Percentiles rank a stretch among this genome's conserved stretches.
Evolutionary conservation across 2,797 vertebrate species (phyloP).

Genomic region (Syncerus caffer): DNA sequence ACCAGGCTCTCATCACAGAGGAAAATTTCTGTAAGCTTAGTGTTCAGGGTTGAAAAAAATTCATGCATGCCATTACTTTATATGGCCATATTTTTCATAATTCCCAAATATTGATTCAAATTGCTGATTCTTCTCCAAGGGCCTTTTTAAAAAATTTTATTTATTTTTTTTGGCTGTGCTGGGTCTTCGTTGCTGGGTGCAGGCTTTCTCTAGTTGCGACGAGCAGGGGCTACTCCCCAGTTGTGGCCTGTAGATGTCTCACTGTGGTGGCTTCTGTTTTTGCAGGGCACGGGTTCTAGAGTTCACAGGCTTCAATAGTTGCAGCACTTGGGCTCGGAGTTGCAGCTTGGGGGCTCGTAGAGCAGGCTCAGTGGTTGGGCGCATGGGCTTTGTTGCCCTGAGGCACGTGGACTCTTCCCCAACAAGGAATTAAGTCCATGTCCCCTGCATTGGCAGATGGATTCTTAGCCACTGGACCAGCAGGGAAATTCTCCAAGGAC

Average conservation of each 20-base stretch:
- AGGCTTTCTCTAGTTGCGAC: background rate
- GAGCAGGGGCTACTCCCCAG: background rate
- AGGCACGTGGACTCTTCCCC: background rate
- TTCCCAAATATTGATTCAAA: background rate
- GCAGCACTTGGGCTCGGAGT: background rate
- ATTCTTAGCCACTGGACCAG: background rate
- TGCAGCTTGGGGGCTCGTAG: background rate
- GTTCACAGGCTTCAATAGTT: background rate
- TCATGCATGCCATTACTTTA: background rate
- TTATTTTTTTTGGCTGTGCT: background rate
- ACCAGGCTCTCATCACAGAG: background rate
- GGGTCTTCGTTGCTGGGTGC: background rate
- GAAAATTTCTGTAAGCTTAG: background rate
- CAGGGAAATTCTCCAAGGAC: background rate
- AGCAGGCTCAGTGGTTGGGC: background rate
- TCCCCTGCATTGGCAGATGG: background rate
- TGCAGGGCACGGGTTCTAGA: background rate
- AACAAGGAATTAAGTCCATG: background rate
- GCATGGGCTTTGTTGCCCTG: background rate
- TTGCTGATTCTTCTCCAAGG: background rate
- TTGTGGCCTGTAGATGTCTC: background rate
- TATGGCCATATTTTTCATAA: background rate
- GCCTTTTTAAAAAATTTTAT: background rate
- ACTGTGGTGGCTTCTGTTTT: background rate
- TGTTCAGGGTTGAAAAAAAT: background rate